Conservation (phyloP, 2,888 invertebrate genomes). For the Enchytraeus crypticus region DNA sequence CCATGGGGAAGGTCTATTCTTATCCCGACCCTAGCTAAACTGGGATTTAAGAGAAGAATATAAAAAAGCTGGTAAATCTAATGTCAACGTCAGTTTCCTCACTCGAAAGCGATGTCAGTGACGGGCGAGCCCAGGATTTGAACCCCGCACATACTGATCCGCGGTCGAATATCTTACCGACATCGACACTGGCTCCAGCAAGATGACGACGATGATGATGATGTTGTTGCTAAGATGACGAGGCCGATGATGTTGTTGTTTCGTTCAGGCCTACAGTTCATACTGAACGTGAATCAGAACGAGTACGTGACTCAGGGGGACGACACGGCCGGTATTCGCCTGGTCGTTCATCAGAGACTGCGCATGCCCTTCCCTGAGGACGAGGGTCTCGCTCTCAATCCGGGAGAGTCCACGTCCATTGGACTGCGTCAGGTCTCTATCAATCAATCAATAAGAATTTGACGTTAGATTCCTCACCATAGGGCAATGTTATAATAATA, state of each 20-base stretch:
- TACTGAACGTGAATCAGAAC: conserved; percentile 10
- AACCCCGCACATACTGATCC: too few species aligned
- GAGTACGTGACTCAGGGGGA: conserved; percentile 7
- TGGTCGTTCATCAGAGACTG: conserved; percentile 3
- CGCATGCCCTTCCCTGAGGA: conserved; percentile 13
- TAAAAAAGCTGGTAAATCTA: too few species aligned
- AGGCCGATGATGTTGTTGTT: neutral
- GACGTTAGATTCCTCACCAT: neutral
- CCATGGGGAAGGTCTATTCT: too few species aligned
- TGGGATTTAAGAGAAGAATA: too few species aligned
- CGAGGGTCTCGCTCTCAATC: conserved; percentile 11
- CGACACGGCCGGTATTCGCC: conserved; percentile 8
- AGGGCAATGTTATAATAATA: neutral
- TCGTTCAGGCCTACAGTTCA: conserved; percentile 4
- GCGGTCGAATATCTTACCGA: too few species aligned
- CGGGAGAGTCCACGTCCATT: conserved; percentile 9
- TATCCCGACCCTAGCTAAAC: too few species aligned
- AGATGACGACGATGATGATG: too few species aligned
- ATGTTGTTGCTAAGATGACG: too few species aligned
- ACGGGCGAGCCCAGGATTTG: too few species aligned
- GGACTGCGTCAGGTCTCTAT: conserved; percentile 7
- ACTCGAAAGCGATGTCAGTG: too few species aligned
- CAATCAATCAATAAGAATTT: neutral
- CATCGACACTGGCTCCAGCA: too few species aligned
- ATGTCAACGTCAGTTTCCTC: too few species aligned